Evolutionary conservation across 2,797 vertebrate species (phyloP), one percentile per base, ranked within the genome.

Genomic region (Myotis daubentonii): DNA sequence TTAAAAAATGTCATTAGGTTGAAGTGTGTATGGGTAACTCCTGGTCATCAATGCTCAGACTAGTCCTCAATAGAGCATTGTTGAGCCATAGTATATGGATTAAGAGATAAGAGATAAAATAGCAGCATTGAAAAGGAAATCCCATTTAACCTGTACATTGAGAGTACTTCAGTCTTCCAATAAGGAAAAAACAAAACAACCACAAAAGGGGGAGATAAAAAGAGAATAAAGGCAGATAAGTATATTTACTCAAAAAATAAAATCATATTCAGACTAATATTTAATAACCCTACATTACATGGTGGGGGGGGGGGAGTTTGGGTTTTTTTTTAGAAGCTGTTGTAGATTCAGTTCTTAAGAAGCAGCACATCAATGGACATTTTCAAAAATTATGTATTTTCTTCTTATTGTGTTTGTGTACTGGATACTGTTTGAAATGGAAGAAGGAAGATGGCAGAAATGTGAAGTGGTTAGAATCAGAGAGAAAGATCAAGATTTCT

Each of bases 381-480:
- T 92, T 93, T 16, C 1, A 87, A 86, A 80, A 92, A 70, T 60
- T 12, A 4, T 25, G 44, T 36, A 86, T 79, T 49, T 68, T 89
- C 66, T 76, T 74, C 25, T 72, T 47, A 72, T 68, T 93, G n/a
- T 87, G 5, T 90, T 90, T 97, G 3, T 87, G 38, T 84, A 20
- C 33, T 84, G 11, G n/a, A 49, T 47, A 51, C 20, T 57, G 3
- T 94, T 92, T 93, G 41, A 93, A 91, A 78, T 72, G 33, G 20
- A 80, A 20, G 49, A 53, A 72, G 28, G 17, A 87, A 76, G 30
- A 85, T 30, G 20, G 38, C 38, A 78, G 28, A 83, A 81, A 91
- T 70, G 19, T 44, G 51, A 19, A 13, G 83, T 81, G 16, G 66
- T 53, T 19, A n/a, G 65, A 93, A 51, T 0, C 0, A 95, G 57